Percentiles rank a stretch among this genome's conserved stretches.
phyloP scores from a whole-genome alignment of 2,888 invertebrate genomes.

The Cephalotes varians region DNA sequence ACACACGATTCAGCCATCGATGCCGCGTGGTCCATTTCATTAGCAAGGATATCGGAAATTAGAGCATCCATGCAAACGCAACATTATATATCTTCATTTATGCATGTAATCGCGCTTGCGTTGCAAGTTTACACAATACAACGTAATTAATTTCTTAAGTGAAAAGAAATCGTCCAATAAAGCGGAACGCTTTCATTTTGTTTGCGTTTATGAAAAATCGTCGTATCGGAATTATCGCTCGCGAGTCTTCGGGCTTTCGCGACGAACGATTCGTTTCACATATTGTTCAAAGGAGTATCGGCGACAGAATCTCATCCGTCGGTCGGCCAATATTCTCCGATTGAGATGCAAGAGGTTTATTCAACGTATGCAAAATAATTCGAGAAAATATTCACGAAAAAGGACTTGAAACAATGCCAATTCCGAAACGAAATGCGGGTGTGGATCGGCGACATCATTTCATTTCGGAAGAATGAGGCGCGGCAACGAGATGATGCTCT shows the following conservation, averaged over 20 bases:
- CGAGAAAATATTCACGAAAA: slow-evolving; percentile 34
- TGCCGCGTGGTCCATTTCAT: slow-evolving; percentile 50
- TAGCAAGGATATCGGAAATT: slow-evolving; percentile 54
- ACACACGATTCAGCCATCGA: slow-evolving; percentile 42
- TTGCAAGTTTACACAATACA: too few species aligned
- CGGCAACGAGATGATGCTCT: background rate
- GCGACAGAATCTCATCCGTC: slow-evolving; percentile 5
- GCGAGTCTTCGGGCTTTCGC: background rate
- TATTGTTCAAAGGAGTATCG: slow-evolving; percentile 18
- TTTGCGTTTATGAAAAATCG: background rate
- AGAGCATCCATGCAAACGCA: slow-evolving; percentile 34
- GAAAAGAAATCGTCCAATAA: background rate
- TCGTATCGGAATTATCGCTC: background rate
- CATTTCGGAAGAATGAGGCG: slow-evolving; percentile 13
- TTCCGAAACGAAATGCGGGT: slow-evolving; percentile 14
- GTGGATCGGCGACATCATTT: slow-evolving; percentile 12
- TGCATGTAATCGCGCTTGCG: background rate
- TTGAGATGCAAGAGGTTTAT: slow-evolving; percentile 20
- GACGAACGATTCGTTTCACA: slow-evolving; percentile 2
- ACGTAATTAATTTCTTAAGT: background rate
- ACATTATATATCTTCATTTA: background rate
- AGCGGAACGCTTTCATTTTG: background rate
- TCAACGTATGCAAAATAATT: slow-evolving; percentile 34
- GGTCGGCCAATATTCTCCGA: slow-evolving; percentile 21
- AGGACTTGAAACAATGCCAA: slow-evolving; percentile 47